Evolutionary conservation across 2,797 vertebrate species (phyloP).

Genomic region (Acipenser ruthenus): DNA sequence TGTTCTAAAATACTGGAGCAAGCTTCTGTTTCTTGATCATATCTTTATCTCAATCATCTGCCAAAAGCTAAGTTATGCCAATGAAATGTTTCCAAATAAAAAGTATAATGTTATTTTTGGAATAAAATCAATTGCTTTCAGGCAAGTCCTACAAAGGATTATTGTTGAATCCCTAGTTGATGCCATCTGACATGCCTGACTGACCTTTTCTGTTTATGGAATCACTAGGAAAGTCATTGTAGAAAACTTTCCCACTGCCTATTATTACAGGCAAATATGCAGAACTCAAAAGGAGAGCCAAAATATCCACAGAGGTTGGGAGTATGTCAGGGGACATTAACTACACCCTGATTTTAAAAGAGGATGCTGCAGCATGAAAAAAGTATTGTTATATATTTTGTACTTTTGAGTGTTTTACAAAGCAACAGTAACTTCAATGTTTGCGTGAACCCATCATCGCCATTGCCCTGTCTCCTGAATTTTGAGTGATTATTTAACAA

Average conservation of each 20-base stretch:
- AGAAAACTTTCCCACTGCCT: background rate
- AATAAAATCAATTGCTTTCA: constrained; percentile 14
- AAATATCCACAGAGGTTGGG: no score
- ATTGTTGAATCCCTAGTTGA: constrained; percentile 13
- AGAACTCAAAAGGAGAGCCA: no score
- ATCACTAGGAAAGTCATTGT: background rate
- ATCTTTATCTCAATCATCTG: constrained; percentile 6
- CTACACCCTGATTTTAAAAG: no score
- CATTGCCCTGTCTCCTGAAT: no score
- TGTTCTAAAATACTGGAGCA: background rate
- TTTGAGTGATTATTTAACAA: no score
- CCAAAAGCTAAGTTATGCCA: background rate
- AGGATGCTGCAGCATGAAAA: no score
- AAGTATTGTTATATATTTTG: no score
- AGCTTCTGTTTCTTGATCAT: constrained; percentile 5
- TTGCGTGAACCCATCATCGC: no score
- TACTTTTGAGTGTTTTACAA: no score
- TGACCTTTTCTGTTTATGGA: constrained; percentile 15
- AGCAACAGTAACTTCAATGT: no score
- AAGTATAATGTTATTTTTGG: constrained; percentile 13
- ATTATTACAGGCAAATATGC: background rate
- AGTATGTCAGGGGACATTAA: no score
- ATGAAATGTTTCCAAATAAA: constrained; percentile 17
- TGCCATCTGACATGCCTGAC: constrained; percentile 11
- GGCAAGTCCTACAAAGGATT: constrained; percentile 14